Conservation (phyloP, 2,113 vertebrate genomes). For the Morone chrysops region DNA sequence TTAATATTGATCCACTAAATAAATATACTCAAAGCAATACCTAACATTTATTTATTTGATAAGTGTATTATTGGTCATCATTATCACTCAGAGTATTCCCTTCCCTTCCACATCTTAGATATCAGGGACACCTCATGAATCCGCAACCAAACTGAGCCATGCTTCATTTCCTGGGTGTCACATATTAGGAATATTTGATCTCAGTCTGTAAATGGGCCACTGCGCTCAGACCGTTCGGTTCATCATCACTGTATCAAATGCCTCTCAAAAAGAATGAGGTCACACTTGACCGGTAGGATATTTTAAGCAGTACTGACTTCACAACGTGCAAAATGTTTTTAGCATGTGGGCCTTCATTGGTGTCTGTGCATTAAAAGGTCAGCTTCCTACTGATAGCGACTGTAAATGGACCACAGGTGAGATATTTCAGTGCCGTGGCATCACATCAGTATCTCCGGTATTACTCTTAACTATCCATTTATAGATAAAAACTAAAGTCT, state of each 20-base stretch:
- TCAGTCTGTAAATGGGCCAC: slow-evolving; percentile 8
- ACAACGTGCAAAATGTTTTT: slow-evolving; percentile 17
- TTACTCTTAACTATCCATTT: not conserved
- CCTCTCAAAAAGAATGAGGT: slow-evolving; percentile 37
- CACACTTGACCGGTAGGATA: slow-evolving; percentile 33
- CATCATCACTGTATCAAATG: slow-evolving; percentile 40
- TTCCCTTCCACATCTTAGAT: not conserved
- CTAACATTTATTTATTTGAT: too few species aligned
- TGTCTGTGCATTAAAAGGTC: slow-evolving; percentile 11
- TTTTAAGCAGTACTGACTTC: slow-evolving; percentile 35
- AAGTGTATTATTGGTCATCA: too few species aligned
- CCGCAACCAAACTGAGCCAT: not conserved
- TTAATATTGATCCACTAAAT: too few species aligned
- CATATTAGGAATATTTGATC: slow-evolving; percentile 22
- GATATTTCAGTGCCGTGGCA: not conserved
- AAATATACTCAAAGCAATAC: too few species aligned
- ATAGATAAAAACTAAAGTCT: not conserved
- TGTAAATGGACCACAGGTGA: not conserved
- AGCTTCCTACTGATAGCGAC: not conserved
- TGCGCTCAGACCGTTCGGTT: not conserved
- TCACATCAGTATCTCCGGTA: not conserved
- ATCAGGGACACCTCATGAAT: not conserved
- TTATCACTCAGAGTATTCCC: too few species aligned
- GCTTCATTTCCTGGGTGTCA: not conserved
- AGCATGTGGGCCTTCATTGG: not conserved